Evolutionary conservation across 2,797 vertebrate genomes (phyloP), one percentile per base, ranked within the genome.

Genomic region (Eurystomus glaucurus): DNA sequence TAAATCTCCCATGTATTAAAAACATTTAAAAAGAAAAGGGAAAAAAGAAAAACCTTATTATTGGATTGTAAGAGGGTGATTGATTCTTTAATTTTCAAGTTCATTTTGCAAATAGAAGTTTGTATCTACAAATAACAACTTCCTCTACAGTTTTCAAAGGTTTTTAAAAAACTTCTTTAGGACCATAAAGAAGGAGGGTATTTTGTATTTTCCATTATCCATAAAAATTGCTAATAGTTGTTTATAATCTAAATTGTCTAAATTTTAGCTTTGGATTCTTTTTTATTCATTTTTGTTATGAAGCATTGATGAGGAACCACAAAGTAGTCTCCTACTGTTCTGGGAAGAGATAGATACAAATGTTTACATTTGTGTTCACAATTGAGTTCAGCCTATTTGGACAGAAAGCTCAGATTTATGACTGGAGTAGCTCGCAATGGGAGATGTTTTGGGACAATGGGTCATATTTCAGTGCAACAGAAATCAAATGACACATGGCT

Each of bases 161-260:
- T 19, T 2, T 79, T 65, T 69, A 20, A 6, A 35, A 62, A 78
- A 61, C 5, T 0, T 5, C 48, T 23, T 82, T 33, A 8, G 3
- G 6, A 4, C 1, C 11, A 41, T 48, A 68, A 70, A 57, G 10
- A 43, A 6, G 26, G 13, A 14, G 3, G 6, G 0, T 20, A n/a
- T 57, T 79, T 74, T 93, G 1, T 15, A 48, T 41, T 75, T 81
- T 74, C 19, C 3, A 45, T 61, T 75, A 37, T 37, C 37, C 37
- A 10, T 37, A 62, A 29, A 90, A 81, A 51, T 55, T 57, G 3
- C 1, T 50, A 19, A 13, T 6, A 45, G 3, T 11, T 22, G 3
- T 43, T 70, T 37, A 19, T 4, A 45, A 52, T 48, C 8, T 28
- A 46, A 66, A 41, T 21, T 43, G 1, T 48, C 9, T 61, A 33